Evolutionary conservation across 2,113 vertebrate genomes (phyloP).

Genomic region (Strigops habroptila): DNA sequence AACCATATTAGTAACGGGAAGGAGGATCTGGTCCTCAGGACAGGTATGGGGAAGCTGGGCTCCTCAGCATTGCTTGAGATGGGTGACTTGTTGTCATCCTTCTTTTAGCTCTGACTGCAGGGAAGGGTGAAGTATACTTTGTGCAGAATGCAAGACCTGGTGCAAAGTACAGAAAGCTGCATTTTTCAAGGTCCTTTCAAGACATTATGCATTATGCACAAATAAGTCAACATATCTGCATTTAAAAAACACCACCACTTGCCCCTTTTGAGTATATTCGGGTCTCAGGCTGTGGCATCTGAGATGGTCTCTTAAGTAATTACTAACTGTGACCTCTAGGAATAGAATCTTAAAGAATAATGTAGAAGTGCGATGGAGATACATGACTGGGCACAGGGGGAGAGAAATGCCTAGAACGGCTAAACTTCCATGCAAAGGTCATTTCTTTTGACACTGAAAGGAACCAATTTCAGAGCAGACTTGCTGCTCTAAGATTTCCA

Average conservation of each 20-base stretch:
- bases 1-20: not conserved
- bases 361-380: not conserved
- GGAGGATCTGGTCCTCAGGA: not conserved
- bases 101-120: not conserved
- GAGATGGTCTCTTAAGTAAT: not conserved
- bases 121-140: not conserved
- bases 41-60: not conserved
- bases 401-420: not conserved
- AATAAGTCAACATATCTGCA: not conserved
- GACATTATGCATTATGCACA: not conserved
- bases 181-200: not conserved
- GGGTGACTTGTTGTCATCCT: not conserved
- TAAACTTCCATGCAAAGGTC: not conserved
- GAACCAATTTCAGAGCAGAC: not conserved
- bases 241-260: not conserved
- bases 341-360: not conserved
- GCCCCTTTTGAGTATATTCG: not conserved
- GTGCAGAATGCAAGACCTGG: not conserved
- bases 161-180: not conserved
- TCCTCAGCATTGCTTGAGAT: not conserved
- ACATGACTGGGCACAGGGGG: not conserved
- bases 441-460: not conserved
- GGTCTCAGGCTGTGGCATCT: not conserved
- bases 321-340: not conserved
- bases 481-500: not conserved